phyloP scores from a whole-genome alignment of 2,797 vertebrate genomes.

The Sebastes taczanowskii region DNA sequence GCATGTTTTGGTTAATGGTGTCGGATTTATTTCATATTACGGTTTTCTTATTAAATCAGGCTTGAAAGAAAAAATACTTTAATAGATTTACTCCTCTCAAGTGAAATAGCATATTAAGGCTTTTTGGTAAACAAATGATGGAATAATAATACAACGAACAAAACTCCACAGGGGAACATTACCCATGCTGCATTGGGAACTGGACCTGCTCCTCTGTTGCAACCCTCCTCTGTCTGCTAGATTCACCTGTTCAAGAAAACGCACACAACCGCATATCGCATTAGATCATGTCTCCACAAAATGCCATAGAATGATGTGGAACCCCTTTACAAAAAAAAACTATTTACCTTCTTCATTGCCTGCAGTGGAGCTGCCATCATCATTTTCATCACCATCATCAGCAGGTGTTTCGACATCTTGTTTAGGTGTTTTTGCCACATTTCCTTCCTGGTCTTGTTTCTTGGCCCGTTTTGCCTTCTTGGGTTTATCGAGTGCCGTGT shows the following conservation, averaged over 20 bases:
- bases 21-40: not conserved
- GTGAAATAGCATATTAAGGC: not conserved
- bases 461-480: slow-evolving; percentile 73
- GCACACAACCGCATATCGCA: slow-evolving; percentile 6
- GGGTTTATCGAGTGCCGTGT: slow-evolving; percentile 49
- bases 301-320: not conserved
- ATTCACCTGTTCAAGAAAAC: slow-evolving; percentile 81
- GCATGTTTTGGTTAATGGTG: not conserved
- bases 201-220: slow-evolving; percentile 94
- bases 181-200: slow-evolving; percentile 93
- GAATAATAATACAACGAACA: fast-evolving
- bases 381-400: slow-evolving; percentile 70
- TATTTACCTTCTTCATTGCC: slow-evolving; percentile 48
- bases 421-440: slow-evolving; percentile 50
- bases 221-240: slow-evolving; percentile 85
- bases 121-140: not conserved
- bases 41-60: not conserved
- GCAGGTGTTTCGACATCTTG: slow-evolving; percentile 49
- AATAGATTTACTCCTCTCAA: not conserved
- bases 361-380: slow-evolving; percentile 75
- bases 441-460: slow-evolving; percentile 71
- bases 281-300: not conserved
- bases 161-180: slow-evolving; percentile 44
- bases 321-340: no score
- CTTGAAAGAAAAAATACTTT: not conserved